Conservation (phyloP, 2,797 vertebrate genomes). For the Masticophis lateralis region DNA sequence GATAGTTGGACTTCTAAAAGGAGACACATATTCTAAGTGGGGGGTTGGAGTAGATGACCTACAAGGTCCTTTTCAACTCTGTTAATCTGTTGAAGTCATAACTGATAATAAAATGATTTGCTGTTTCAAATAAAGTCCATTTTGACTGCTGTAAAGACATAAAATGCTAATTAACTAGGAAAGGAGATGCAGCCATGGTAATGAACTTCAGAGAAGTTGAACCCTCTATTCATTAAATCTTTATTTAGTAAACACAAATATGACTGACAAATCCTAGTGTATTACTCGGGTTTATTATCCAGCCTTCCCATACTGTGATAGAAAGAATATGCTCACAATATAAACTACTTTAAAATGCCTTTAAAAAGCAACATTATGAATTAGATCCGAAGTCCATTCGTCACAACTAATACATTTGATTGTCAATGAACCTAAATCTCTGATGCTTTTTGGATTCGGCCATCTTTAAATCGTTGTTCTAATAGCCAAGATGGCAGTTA, state of each 20-base stretch:
- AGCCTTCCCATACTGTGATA: not conserved
- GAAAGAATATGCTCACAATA: not conserved
- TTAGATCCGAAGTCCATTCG: not conserved
- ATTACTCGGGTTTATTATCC: not conserved
- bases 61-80: too few species aligned
- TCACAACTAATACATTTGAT: not conserved
- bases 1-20: not conserved
- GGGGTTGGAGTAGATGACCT: too few species aligned
- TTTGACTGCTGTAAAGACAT: conserved; percentile 23
- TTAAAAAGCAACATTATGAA: not conserved
- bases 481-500: not conserved
- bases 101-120: not conserved
- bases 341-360: not conserved
- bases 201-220: not conserved
- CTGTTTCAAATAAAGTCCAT: conserved; percentile 10
- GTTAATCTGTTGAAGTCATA: not conserved
- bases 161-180: conserved; percentile 1
- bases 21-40: not conserved
- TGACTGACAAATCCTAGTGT: not conserved
- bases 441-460: not conserved
- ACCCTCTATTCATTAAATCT: not conserved
- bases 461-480: not conserved
- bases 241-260: not conserved
- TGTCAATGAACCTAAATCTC: not conserved
- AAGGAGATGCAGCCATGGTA: not conserved